Evolutionary conservation across 2,888 invertebrate species (phyloP).

Genomic region (Andrena haemorrhoa): DNA sequence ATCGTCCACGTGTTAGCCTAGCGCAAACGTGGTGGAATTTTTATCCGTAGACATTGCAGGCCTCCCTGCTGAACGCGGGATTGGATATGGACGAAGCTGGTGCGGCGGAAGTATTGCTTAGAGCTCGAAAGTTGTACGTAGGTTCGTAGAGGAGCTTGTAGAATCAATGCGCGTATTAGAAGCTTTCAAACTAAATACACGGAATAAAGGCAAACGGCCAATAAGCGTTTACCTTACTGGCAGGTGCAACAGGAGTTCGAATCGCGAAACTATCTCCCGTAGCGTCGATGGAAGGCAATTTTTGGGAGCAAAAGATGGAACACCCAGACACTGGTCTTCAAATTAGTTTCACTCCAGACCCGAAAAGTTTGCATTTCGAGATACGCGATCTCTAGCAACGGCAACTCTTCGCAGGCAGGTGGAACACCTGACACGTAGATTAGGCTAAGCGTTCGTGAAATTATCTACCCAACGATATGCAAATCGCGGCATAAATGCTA

Average conservation of each 20-base stretch:
- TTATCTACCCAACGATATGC: constrained; percentile 74
- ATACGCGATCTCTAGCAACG: constrained; percentile 59
- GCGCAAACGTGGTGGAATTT: neutral
- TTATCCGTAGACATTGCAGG: neutral
- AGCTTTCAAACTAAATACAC: no score
- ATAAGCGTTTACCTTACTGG: neutral
- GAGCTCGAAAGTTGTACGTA: neutral
- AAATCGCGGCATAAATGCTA: constrained; percentile 76
- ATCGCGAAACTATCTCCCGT: neutral
- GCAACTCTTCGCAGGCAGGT: constrained; percentile 45
- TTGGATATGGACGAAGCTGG: neutral
- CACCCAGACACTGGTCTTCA: neutral
- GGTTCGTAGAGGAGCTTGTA: neutral
- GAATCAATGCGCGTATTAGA: no score
- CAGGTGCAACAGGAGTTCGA: neutral
- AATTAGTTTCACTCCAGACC: constrained; percentile 32
- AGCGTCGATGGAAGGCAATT: neutral
- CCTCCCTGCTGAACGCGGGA: neutral
- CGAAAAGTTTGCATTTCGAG: constrained; percentile 50
- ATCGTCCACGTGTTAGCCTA: neutral
- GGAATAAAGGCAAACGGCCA: neutral
- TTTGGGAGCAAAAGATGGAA: neutral
- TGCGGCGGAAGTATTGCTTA: neutral
- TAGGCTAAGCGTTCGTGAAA: constrained; percentile 71
- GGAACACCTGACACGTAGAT: constrained; percentile 71